A percentile compares a stretch with the other conserved stretches of the same genome.
These are phyloP conservation scores for Mohoua ochrocephala DNA, from an alignment of 2,113 vertebrate genomes.

Conservation along the genomic window DNA sequence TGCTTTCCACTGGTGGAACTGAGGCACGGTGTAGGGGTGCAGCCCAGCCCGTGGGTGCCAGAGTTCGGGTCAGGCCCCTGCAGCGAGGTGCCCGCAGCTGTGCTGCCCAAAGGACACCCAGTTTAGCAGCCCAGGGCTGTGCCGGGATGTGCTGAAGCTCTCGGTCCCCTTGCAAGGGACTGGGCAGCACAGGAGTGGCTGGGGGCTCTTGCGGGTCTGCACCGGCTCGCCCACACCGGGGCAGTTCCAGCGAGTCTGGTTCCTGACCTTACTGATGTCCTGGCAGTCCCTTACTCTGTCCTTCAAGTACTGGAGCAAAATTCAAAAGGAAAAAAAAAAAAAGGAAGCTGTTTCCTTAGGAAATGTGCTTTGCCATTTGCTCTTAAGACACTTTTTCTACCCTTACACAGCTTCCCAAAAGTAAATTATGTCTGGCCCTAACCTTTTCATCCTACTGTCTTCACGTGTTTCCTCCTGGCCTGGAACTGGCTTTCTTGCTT, in stretches of 20 bases:
- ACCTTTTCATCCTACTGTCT: constrained; percentile 45
- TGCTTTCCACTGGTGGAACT: not conserved
- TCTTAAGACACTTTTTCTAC: not conserved
- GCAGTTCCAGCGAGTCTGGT: not conserved
- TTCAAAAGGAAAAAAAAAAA: not conserved
- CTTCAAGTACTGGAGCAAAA: not conserved
- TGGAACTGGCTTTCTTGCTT: not conserved
- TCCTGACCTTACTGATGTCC: not conserved
- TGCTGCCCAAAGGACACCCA: not conserved
- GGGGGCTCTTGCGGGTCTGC: not conserved
- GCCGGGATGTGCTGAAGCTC: not conserved
- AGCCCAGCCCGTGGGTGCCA: not conserved
- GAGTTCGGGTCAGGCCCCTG: not conserved
- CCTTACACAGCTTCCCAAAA: not conserved
- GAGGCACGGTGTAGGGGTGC: not conserved
- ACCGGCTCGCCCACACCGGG: accelerated
- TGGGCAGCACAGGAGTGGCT: not conserved
- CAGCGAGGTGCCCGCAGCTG: not conserved
- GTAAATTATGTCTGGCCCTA: not conserved
- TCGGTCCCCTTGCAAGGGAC: accelerated
- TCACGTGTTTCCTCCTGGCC: constrained; percentile 52
- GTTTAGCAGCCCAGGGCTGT: not conserved
- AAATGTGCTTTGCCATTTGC: constrained; percentile 6
- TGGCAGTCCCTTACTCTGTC: not conserved
- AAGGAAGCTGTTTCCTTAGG: not conserved